Conservation (phyloP, 2,888 invertebrate genomes). For the Hypselothyrea guttata region DNA sequence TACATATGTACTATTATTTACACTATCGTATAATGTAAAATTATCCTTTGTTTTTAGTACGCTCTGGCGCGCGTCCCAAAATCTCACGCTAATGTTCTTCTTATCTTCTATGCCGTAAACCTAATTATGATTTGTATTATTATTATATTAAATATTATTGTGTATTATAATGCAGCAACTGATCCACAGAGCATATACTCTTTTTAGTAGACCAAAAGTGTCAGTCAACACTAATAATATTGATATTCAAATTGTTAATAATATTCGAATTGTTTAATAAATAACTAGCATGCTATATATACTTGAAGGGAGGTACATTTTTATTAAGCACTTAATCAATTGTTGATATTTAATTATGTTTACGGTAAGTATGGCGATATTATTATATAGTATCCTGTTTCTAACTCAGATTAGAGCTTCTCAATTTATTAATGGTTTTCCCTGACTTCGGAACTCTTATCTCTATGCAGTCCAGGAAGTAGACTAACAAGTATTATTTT, state of each 20-base stretch:
- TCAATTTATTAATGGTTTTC: too few species aligned
- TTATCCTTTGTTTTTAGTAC: conserved; percentile 54
- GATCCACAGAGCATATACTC: conserved; percentile 30
- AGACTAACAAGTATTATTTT: too few species aligned
- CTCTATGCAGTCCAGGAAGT: too few species aligned
- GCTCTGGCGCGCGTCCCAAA: conserved; percentile 54
- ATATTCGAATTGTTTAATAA: conserved; percentile 74
- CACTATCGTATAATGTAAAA: conserved; percentile 33
- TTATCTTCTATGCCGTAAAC: conserved; percentile 22
- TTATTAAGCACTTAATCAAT: too few species aligned
- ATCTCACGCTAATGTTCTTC: conserved; percentile 53
- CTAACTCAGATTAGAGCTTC: too few species aligned
- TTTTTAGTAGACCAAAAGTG: conserved; percentile 61
- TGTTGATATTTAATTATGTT: too few species aligned
- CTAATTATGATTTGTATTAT: conserved; percentile 47
- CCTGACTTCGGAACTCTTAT: too few species aligned
- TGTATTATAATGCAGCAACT: conserved; percentile 28
- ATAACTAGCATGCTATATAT: conserved; percentile 61
- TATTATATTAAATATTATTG: conserved; percentile 29
- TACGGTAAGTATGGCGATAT: too few species aligned
- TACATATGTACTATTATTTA: conserved; percentile 40
- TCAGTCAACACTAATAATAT: conserved; percentile 60
- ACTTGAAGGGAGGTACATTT: conserved; percentile 6
- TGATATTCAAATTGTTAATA: conserved; percentile 73
- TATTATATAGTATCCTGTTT: too few species aligned